Evolutionary conservation across 2,113 vertebrate species (phyloP).

Genomic region (Psilopogon haemacephalus): DNA sequence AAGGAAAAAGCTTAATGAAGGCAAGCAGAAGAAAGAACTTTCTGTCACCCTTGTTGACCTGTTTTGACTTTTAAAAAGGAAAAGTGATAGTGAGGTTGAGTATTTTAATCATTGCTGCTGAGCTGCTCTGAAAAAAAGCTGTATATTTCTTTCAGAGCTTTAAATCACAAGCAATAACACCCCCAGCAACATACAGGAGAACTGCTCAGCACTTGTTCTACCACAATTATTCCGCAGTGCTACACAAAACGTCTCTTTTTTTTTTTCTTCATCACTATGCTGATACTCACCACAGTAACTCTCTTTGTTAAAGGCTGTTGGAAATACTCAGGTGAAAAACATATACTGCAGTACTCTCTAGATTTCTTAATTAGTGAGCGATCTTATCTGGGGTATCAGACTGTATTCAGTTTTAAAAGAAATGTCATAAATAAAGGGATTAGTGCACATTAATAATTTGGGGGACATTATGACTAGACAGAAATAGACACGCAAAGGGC

Average conservation of each 20-base stretch:
- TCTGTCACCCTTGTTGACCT: not conserved
- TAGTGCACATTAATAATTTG: not conserved
- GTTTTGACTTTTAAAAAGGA: conserved; percentile 42
- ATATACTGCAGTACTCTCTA: not conserved
- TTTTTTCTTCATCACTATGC: not conserved
- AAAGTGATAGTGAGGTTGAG: conserved; percentile 27
- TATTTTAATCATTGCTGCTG: conserved; percentile 20
- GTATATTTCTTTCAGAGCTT: not conserved
- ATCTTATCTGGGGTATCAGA: not conserved
- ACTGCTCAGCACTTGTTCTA: not conserved
- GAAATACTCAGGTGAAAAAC: not conserved
- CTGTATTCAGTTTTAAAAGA: not conserved
- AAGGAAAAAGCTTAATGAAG: conserved; percentile 47
- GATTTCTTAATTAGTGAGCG: not conserved
- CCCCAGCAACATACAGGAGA: not conserved
- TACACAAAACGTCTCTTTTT: not conserved
- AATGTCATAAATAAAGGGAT: not conserved
- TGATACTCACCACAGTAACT: not conserved
- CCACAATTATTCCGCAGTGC: not conserved
- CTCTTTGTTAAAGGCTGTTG: not conserved
- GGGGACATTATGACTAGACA: not conserved
- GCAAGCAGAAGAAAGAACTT: conserved; percentile 5
- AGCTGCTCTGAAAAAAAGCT: not conserved
- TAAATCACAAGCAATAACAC: not conserved
- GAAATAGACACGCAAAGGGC: not conserved